Evolutionary conservation across 2,113 vertebrate genomes (phyloP).

Genomic region (Ancistrus triradiatus): DNA sequence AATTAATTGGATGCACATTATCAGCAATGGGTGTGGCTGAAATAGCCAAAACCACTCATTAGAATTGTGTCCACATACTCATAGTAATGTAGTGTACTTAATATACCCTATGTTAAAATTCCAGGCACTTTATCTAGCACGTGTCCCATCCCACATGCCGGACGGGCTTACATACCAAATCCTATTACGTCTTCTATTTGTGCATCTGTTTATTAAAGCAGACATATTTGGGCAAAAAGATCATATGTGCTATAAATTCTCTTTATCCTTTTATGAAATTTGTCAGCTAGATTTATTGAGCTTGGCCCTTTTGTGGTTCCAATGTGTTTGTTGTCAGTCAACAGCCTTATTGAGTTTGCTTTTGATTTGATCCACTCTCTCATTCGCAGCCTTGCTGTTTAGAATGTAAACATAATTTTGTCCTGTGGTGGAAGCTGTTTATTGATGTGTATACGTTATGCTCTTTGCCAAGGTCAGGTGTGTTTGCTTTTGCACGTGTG

Average conservation of each 20-base stretch:
- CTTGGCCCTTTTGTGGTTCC: background rate
- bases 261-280: background rate
- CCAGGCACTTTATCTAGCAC: no score
- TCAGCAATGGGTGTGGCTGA: no score
- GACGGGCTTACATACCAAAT: background rate
- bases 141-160: no score
- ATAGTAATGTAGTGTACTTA: no score
- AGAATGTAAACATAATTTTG: slow-evolving; percentile 30
- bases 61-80: no score
- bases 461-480: slow-evolving; percentile 22
- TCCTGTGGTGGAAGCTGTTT: slow-evolving; percentile 13
- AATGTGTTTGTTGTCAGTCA: slow-evolving; percentile 1
- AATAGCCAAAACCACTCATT: no score
- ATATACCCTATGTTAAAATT: no score
- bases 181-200: background rate
- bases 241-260: background rate
- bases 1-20: no score
- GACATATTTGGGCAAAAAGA: background rate
- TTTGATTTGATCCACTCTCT: slow-evolving; percentile 1
- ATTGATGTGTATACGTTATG: background rate
- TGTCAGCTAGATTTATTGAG: background rate
- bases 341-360: slow-evolving; percentile 1
- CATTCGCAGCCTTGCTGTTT: background rate
- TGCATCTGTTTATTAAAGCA: background rate
- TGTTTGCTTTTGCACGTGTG: background rate